A percentile compares a stretch with the other conserved stretches of the same genome.
These are phyloP conservation scores for Chaenodraco wilsoni DNA, from an alignment of 2,797 vertebrate species.

Conservation along the genomic window DNA sequence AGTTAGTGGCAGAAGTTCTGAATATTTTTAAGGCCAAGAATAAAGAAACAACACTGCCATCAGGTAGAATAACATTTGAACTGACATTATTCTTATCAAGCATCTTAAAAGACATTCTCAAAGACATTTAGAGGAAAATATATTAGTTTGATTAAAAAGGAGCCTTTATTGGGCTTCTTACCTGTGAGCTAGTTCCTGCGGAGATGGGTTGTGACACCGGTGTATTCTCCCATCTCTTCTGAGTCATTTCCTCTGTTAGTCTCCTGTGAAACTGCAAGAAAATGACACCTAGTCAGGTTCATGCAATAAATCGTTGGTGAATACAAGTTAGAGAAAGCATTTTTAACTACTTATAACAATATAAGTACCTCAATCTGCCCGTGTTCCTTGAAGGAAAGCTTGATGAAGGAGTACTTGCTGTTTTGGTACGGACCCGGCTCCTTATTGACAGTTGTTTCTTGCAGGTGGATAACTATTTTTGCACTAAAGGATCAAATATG, in stretches of 20 bases:
- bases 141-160: not conserved
- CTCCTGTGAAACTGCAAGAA: conserved; percentile 91
- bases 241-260: conserved; percentile 94
- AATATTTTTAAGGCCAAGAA: not conserved
- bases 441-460: conserved; percentile 87
- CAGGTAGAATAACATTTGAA: conserved; percentile 55
- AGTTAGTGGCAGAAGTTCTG: not conserved
- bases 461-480: conserved; percentile 96
- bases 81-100: not conserved
- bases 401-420: conserved; percentile 94
- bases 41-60: conserved; percentile 63
- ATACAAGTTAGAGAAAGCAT: not conserved
- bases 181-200: conserved; percentile 84
- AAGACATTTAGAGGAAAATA: not conserved
- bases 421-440: conserved; percentile 95
- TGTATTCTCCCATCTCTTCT: conserved; percentile 92
- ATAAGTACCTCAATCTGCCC: conserved; percentile 94
- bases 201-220: conserved; percentile 88
- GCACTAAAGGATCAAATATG: conserved; percentile 82
- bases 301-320: not conserved
- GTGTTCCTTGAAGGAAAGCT: conserved; percentile 97
- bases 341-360: not conserved
- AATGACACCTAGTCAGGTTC: conserved; percentile 6
- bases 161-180: conserved; percentile 56
- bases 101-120: too few species aligned